Evolutionary conservation across 2,888 invertebrate species (phyloP), one percentile per base, ranked within the genome.

Genomic region (Meta bourneti): DNA sequence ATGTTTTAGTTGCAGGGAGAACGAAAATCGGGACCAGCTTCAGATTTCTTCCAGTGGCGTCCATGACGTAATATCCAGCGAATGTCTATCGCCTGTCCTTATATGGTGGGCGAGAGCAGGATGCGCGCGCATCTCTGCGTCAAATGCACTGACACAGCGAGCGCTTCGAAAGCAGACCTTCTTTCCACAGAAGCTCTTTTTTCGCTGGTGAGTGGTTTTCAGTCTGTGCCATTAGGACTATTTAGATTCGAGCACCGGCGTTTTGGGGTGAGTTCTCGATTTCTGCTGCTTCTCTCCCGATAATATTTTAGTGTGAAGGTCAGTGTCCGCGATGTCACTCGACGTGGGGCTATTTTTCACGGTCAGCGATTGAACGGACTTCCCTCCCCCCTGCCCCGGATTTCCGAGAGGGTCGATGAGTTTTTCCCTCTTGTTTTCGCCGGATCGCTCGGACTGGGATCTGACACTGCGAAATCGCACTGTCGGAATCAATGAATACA

Each of bases 51-150:
- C 52, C 61, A 52, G 72, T 78, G 90, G 90, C 91, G 87, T 83
- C 54, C 87, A 72, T 91, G 91, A 91, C 91, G 91, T 91, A 91
- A 91, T 71, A 70, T 70, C 72, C 87, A 77, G 79, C 83, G 89
- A 89, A 89, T 89, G 83, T 87, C 87, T 77, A 87, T 72, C 91
- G 91, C 80, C 91, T 91, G 91, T 87, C 91, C 91, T 91, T 91
- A 91, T 91, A 91, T 91, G 91, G 91, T 91, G 87, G 91, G 91
- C 91, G 91, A 91, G 83, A 83, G 90, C 83, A 69, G 82, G 87
- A 9, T 91, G 91, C 91, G 91, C 91, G 91, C 91, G 91, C 91
- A 91, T 87, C 91, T 77, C 91, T 91, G 91, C 91, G 91, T 91
- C 91, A 91, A 91, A 82, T 87, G 87, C 91, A 82, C 87, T 89